These are phyloP conservation scores for Scylla paramamosain DNA, from an alignment of 1,140 invertebrate genomes.

Conservation along the genomic window DNA sequence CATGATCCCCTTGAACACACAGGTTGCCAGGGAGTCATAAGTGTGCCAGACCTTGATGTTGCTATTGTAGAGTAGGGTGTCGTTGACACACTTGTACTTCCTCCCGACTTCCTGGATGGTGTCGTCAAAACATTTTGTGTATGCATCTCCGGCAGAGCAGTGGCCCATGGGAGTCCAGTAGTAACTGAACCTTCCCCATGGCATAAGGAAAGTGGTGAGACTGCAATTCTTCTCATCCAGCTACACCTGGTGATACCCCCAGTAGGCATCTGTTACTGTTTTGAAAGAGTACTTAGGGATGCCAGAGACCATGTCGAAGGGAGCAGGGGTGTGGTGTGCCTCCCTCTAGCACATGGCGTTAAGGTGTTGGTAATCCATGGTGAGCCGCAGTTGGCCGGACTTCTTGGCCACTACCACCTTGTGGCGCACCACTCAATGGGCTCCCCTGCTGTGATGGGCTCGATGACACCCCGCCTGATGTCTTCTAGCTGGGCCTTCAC, in stretches of 20 bases:
- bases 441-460: conserved; percentile 13
- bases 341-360: conserved; percentile 24
- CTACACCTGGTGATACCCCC: conserved; percentile 48
- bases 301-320: conserved; percentile 65
- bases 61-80: neutral
- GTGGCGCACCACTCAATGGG: conserved; percentile 51
- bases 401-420: conserved; percentile 63
- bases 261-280: conserved; percentile 37
- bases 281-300: conserved; percentile 16
- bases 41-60: neutral
- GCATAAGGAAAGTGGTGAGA: neutral
- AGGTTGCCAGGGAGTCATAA: neutral
- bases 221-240: neutral
- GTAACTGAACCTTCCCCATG: neutral
- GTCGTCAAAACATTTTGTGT: neutral
- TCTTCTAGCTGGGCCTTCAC: conserved; percentile 63
- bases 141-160: neutral
- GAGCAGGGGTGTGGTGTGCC: conserved; percentile 53
- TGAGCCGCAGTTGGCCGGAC: conserved; percentile 17
- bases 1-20: neutral
- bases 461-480: conserved; percentile 42
- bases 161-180: neutral
- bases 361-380: conserved; percentile 36
- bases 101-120: neutral
- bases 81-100: conserved; percentile 6